These are phyloP conservation scores for Cryptophagus acutangulus DNA, from an alignment of 2,888 invertebrate species.

Conservation along the genomic window DNA sequence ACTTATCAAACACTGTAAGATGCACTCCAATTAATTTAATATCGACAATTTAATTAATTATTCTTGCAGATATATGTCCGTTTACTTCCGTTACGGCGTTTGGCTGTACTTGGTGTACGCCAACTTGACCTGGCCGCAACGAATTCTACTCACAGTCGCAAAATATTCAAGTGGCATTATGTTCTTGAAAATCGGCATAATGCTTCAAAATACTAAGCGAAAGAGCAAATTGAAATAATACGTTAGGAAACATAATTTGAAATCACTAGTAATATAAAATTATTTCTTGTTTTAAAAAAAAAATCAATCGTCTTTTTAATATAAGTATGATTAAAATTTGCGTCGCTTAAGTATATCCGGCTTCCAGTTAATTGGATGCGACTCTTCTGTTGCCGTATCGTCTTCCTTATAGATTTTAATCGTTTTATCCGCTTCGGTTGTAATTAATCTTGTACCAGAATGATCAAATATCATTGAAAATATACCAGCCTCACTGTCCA, in stretches of 20 bases:
- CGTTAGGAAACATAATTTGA: no score
- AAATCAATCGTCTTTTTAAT: no score
- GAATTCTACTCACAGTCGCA: slow-evolving; percentile 15
- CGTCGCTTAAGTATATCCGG: slow-evolving; percentile 92
- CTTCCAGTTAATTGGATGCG: slow-evolving; percentile 95
- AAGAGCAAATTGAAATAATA: slow-evolving; percentile 7
- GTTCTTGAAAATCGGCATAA: slow-evolving; percentile 10
- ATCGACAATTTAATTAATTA: not conserved
- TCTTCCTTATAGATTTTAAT: slow-evolving; percentile 99
- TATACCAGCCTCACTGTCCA: slow-evolving; percentile 98
- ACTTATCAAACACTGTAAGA: slow-evolving; percentile 27
- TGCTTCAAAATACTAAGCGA: slow-evolving; percentile 11
- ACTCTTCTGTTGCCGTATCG: slow-evolving; percentile 90
- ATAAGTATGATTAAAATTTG: slow-evolving; percentile 62
- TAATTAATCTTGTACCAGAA: slow-evolving; percentile 90
- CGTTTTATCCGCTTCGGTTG: slow-evolving; percentile 98
- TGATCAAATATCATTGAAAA: slow-evolving; percentile 94
- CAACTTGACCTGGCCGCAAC: slow-evolving; percentile 52
- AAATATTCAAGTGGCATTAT: slow-evolving; percentile 13
- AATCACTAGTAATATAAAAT: slow-evolving; percentile 5
- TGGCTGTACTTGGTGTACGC: slow-evolving; percentile 55
- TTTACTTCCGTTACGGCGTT: slow-evolving; percentile 49
- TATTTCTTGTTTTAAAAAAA: no score
- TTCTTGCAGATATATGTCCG: slow-evolving; percentile 41
- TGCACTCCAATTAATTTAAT: not conserved